Conservation (phyloP, 2,113 vertebrate species). For the Pyrgilauda ruficollis region DNA sequence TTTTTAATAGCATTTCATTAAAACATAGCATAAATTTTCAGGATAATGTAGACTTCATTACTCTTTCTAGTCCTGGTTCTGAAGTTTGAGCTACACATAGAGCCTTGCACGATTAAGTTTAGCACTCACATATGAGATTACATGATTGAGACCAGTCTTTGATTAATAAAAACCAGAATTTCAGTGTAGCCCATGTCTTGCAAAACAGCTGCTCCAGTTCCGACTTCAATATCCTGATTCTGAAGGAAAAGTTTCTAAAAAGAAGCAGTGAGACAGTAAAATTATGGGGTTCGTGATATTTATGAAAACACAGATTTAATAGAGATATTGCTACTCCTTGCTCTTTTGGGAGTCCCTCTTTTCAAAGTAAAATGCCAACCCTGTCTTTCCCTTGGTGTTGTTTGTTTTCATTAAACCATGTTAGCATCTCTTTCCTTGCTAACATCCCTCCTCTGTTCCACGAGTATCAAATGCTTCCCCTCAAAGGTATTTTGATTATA, state of each 20-base stretch:
- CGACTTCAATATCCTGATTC: neutral
- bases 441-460: neutral
- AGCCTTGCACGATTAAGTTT: neutral
- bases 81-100: neutral
- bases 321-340: neutral
- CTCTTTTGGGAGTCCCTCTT: neutral
- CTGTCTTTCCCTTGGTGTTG: neutral
- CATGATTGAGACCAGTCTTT: neutral
- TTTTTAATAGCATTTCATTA: neutral
- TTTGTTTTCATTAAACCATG: neutral
- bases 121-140: neutral
- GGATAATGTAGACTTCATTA: neutral
- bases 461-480: neutral
- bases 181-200: rapidly evolving
- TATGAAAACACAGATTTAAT: neutral
- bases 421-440: neutral
- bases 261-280: neutral
- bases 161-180: neutral
- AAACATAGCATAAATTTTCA: neutral
- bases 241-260: neutral
- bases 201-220: neutral
- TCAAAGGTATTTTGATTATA: neutral
- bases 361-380: neutral
- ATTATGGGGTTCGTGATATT: neutral
- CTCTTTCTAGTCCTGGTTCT: neutral